Conservation (phyloP, 2,797 vertebrate species). For the Aulostomus chinensis region DNA sequence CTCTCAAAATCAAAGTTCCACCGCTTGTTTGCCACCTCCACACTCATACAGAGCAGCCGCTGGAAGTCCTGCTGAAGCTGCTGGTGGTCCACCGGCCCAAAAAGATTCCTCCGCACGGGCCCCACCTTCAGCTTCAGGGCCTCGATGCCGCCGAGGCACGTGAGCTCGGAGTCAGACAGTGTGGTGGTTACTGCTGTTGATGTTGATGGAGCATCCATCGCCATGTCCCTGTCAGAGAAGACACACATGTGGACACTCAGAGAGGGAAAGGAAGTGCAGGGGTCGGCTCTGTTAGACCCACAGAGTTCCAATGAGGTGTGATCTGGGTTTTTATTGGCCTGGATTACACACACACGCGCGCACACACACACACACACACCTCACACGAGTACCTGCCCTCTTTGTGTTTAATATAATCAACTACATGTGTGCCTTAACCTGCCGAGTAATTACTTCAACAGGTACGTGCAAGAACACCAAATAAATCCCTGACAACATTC, state of each 20-base stretch:
- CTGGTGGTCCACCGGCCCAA: slow-evolving; percentile 81
- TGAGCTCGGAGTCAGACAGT: slow-evolving; percentile 34
- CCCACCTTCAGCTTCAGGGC: slow-evolving; percentile 43
- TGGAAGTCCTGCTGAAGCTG: slow-evolving; percentile 82
- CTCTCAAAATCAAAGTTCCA: slow-evolving; percentile 84
- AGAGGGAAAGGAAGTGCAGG: slow-evolving; percentile 19
- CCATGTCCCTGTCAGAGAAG: slow-evolving; percentile 61
- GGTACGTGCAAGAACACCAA: slow-evolving; percentile 48
- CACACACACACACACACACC: neutral
- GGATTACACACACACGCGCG: slow-evolving; percentile 20
- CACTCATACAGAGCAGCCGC: slow-evolving; percentile 60
- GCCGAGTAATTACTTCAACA: slow-evolving; percentile 48
- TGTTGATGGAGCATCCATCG: slow-evolving; percentile 55
- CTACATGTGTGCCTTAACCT: slow-evolving; percentile 46
- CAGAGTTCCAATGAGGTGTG: slow-evolving; percentile 43
- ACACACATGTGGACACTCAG: slow-evolving; percentile 4
- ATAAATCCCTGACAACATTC: slow-evolving; percentile 38
- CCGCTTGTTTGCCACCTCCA: slow-evolving; percentile 76
- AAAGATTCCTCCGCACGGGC: slow-evolving; percentile 72
- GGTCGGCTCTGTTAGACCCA: slow-evolving; percentile 5
- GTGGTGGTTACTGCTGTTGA: slow-evolving; percentile 12
- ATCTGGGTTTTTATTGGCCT: slow-evolving; percentile 27
- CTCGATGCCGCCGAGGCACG: slow-evolving; percentile 43
- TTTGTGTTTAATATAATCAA: slow-evolving; percentile 56
- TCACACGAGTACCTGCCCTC: slow-evolving; percentile 8